Percentiles rank a stretch among this genome's conserved stretches.
These are phyloP conservation scores for Rynchops niger DNA, from an alignment of 2,113 vertebrate species.

Conservation along the genomic window DNA sequence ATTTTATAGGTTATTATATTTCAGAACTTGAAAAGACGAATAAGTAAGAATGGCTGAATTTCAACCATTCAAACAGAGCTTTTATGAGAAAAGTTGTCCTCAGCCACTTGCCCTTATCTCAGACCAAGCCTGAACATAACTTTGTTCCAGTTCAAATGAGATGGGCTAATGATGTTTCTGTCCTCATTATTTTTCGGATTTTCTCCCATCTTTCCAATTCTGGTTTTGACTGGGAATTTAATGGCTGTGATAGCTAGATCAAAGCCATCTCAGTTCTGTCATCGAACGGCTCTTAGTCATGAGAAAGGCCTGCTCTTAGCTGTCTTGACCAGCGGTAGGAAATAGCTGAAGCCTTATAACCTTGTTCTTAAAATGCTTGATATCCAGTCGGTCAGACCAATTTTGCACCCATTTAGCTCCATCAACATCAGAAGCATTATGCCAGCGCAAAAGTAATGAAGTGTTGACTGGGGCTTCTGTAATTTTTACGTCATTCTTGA, in stretches of 20 bases:
- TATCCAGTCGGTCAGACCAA: neutral
- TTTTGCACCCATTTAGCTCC: neutral
- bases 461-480: neutral
- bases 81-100: neutral
- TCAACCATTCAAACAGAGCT: neutral
- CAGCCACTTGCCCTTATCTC: conserved; percentile 7
- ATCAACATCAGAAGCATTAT: neutral
- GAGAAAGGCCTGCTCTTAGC: neutral
- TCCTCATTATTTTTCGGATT: neutral
- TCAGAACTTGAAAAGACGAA: neutral
- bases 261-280: neutral
- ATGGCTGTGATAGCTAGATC: neutral
- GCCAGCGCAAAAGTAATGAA: neutral
- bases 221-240: neutral
- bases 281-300: neutral
- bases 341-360: neutral
- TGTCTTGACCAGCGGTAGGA: neutral
- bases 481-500: neutral
- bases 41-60: conserved; percentile 8
- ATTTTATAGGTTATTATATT: neutral
- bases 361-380: neutral
- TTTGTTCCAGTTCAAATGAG: neutral
- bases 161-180: neutral
- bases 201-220: neutral
- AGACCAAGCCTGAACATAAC: neutral